Base-by-base conservation (phyloP, 2,797 vertebrate species). In the Harpagifer antarcticus region DNA sequence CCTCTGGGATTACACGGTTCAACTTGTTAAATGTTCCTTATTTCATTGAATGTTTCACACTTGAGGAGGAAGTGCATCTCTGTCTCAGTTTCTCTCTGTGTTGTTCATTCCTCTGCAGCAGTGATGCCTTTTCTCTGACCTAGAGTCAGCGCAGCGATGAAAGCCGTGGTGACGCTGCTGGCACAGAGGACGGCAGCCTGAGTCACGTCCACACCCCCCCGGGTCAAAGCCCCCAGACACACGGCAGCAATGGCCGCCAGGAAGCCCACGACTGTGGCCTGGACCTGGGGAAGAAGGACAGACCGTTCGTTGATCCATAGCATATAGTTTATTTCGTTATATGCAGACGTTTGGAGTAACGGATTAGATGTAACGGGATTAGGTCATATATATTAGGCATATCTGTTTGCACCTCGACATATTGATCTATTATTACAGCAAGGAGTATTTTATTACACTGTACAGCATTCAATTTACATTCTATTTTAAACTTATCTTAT, bases 261-360 rank as follows among this genome's bases (percentile, higher is more conserved):
- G 37, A 97, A 94, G 43, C 97, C 97, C 67, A 97, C 94, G 3
- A 96, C 94, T 0, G 96, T 97, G 82, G 96, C 96, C 91, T 98
- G 97, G 23, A 96, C 92, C 97, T 98, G 90, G 13, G 49, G 4
- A 37, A 9, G 58, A 52, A 64, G 54, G 53, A 70, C n/a, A 61
- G 6, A 48, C 10, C 4, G 27, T 8, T 60, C 5, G 19, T 61
- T 15, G 0, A 44, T 17, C 15, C 15, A 55, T 27, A 14, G 11
- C 13, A 20, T 12, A 17, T 20, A 3, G 33, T 6, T 37, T 23
- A 42, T 27, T 11, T 45, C 14, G 33, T 27, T 11, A 37, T 50
- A 9, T 12, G 13, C 62, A 3, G 33, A 9, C 7, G 5, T 37
- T 37, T 6, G 33, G 33, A 37, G 33, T 7, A 37, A 37, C 8